Base-by-base conservation (phyloP, 2,888 invertebrate species). In the Tipula unca region DNA sequence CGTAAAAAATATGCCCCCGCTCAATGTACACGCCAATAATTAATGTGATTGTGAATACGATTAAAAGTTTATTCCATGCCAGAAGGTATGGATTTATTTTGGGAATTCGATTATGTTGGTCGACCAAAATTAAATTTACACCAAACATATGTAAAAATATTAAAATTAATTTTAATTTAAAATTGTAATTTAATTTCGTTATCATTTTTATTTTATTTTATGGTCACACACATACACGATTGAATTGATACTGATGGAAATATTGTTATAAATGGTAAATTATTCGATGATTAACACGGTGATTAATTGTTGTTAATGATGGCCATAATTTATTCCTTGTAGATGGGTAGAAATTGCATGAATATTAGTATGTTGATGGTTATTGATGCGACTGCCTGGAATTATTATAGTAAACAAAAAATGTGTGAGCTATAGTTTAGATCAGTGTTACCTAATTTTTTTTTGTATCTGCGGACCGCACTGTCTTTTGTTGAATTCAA, bases 151-250 rank as follows among this genome's bases (percentile, higher is more conserved):
- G 83, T 14, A 83, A 32, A 83, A 83, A 83, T 32, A 32, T 32
- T 83, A 83, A 83, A 83, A 83, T 35, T n/a, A 83, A n/a, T 32
- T 83, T 83, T 17, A 83, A n/a, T 83, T 83, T 83, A 69, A 69
- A 69, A 69, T 69, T 10, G 13, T 13, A 20, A 13, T 69, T 69
- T 25, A 69, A 69, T 25, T 20, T 25, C 10, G 25, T 69, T 69
- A 69, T 69, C 69, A 69, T 69, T 17, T 48, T 32, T 17, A n/a
- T n/a, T n/a, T n/a, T n/a, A n/a, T n/a, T n/a, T n/a, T n/a, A n/a
- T 17, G 17, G 48, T 48, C n/a, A n/a, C n/a, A n/a, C n/a, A n/a
- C n/a, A 17, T 48, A 17, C 10, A 10, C 69, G 25, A 69, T 25
- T 69, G 69, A 69, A 5, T 25, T 20, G 25, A 69, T 48, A 42